A percentile compares a stretch with the other conserved stretches of the same genome.
Conservation (phyloP, 2,797 vertebrate species). For the Artibeus jamaicensis region DNA sequence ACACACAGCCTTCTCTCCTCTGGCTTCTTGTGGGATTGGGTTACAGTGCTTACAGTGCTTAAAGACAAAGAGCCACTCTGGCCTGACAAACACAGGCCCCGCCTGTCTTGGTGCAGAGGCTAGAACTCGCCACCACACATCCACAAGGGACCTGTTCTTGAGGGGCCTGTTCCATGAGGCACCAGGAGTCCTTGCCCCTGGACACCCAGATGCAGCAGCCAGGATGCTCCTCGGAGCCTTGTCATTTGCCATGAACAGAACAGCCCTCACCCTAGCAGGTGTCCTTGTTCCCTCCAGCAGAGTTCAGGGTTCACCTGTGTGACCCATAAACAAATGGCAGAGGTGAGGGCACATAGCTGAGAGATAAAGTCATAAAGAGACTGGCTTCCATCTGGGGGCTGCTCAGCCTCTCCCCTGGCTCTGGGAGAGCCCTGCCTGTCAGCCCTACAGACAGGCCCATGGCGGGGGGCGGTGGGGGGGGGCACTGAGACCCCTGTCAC, state of each 20-base stretch:
- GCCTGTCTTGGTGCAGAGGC: background rate
- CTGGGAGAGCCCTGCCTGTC: background rate
- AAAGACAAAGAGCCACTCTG: background rate
- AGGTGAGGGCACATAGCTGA: background rate
- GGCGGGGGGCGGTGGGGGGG: too few species aligned
- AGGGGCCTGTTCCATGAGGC: background rate
- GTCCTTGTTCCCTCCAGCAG: accelerated
- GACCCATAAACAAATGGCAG: background rate
- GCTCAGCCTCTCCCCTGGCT: background rate
- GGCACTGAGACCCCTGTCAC: background rate
- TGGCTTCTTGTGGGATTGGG: background rate
- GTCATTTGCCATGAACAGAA: accelerated
- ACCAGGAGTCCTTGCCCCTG: too few species aligned
- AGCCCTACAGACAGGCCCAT: background rate
- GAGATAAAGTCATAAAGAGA: too few species aligned
- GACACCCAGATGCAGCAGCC: background rate
- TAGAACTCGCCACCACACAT: accelerated
- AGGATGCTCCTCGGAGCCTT: background rate
- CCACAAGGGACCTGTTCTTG: background rate
- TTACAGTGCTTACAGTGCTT: background rate
- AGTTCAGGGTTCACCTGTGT: background rate
- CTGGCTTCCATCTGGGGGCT: too few species aligned
- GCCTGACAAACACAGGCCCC: background rate
- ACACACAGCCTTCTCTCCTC: too few species aligned
- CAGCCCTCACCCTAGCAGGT: background rate